Conservation (phyloP, 1,140 invertebrate genomes). For the Hypsibius dujardini region DNA sequence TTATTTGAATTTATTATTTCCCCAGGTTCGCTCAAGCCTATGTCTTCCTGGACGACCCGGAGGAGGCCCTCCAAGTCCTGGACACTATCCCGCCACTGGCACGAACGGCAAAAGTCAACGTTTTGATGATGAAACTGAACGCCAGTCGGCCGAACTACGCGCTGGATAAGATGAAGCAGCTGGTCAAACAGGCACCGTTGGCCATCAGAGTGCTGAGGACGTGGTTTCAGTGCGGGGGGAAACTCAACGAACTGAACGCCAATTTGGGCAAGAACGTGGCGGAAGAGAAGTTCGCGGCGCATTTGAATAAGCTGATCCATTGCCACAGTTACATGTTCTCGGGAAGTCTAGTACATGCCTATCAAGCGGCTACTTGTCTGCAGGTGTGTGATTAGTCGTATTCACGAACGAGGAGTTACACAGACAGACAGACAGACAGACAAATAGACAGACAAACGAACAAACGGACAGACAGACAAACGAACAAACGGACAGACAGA, state of each 20-base stretch:
- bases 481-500: no score
- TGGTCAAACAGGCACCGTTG: neutral
- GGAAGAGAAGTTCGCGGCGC: constrained; percentile 5
- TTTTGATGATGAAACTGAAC: constrained; percentile 9
- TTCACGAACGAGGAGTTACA: no score
- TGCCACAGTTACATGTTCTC: neutral
- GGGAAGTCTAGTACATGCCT: neutral
- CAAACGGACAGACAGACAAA: no score
- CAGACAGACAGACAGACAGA: no score
- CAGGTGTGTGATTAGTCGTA: no score
- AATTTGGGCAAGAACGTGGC: constrained; percentile 9
- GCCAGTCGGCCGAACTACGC: neutral
- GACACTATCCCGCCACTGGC: neutral
- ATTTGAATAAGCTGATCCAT: neutral
- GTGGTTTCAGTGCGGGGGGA: constrained; percentile 1
- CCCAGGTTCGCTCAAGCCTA: constrained; percentile 15
- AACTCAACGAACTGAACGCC: neutral
- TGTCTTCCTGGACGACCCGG: neutral
- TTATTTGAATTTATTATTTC: no score
- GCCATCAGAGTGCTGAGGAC: neutral
- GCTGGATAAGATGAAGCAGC: constrained; percentile 11
- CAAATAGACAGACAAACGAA: no score
- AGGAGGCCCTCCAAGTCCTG: neutral
- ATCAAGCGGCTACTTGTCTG: neutral
- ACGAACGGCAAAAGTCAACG: neutral